Conservation (phyloP, 1,140 invertebrate species). For the Leptinotarsa lineolata region DNA sequence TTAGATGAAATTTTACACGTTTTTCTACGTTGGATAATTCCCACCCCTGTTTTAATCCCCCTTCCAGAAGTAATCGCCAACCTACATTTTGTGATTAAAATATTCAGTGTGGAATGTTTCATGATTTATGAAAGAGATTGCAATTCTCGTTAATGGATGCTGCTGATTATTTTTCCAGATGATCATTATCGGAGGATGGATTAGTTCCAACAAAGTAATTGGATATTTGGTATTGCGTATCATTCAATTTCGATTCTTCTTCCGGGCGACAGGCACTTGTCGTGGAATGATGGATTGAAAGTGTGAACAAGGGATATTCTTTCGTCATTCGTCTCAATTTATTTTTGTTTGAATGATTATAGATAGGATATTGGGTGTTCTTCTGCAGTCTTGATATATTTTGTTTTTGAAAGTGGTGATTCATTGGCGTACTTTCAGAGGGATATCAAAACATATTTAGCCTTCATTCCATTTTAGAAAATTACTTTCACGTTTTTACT, state of each 20-base stretch:
- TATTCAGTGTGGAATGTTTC: not conserved
- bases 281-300: not conserved
- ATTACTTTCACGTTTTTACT: no score
- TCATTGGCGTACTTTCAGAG: no score
- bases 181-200: not conserved
- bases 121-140: slow-evolving; percentile 6
- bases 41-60: no score
- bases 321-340: no score
- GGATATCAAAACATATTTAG: no score
- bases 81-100: slow-evolving; percentile 3
- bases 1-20: no score
- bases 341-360: no score
- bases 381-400: no score
- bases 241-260: not conserved
- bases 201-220: slow-evolving; percentile 3
- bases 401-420: no score
- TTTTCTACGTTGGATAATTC: no score
- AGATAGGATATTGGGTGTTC: no score
- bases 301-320: not conserved
- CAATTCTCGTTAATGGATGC: not conserved
- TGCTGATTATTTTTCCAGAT: not conserved
- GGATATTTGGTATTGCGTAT: not conserved
- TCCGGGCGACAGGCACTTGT: not conserved
- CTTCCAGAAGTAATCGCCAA: not conserved
- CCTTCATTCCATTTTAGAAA: no score